A percentile compares a stretch with the other conserved stretches of the same genome.
Evolutionary conservation across 2,113 vertebrate genomes (phyloP).

Genomic region (Nipponia nippon): DNA sequence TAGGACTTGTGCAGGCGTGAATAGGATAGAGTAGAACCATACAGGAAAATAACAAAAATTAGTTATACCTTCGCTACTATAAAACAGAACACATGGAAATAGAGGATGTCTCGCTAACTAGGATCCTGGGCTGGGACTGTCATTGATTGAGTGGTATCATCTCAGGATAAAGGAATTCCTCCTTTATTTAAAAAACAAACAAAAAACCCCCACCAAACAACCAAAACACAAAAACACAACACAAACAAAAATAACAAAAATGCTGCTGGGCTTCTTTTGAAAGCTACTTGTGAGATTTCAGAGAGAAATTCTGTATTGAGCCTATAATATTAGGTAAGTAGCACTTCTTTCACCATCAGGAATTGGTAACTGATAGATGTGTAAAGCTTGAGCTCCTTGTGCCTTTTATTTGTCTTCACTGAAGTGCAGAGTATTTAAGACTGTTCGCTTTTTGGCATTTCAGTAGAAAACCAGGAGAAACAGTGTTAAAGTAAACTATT

Average conservation of each 20-base stretch:
- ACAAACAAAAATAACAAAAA: not conserved
- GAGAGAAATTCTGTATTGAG: not conserved
- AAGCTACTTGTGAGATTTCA: not conserved
- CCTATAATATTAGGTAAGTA: not conserved
- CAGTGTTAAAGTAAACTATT: not conserved
- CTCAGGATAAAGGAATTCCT: not conserved
- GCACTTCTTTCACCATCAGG: not conserved
- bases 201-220: too few relatives aligned
- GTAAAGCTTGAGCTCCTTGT: not conserved
- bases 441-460: not conserved
- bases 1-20: not conserved
- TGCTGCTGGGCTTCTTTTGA: not conserved
- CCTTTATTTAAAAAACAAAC: not conserved
- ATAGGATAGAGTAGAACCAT: not conserved
- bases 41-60: not conserved
- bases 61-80: not conserved
- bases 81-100: not conserved
- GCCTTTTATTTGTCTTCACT: not conserved
- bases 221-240: too few relatives aligned
- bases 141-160: not conserved
- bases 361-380: not conserved
- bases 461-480: not conserved
- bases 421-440: not conserved
- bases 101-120: not conserved
- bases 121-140: not conserved